These are phyloP conservation scores for Chelonia mydas DNA, from an alignment of 2,797 vertebrate genomes.

Conservation along the genomic window DNA sequence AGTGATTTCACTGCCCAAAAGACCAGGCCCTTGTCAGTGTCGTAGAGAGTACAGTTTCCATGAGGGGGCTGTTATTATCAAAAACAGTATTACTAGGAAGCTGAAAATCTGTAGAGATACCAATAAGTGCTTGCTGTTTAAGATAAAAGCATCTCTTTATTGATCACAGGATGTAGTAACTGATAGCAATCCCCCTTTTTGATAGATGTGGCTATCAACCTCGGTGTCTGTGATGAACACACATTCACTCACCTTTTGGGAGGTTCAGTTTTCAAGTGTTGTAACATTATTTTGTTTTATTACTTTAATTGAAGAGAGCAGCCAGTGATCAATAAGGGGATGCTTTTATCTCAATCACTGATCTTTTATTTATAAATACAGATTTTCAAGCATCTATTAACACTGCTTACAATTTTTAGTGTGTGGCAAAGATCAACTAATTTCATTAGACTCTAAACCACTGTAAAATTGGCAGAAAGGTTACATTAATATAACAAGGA, in stretches of 20 bases:
- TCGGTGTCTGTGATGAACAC: background rate
- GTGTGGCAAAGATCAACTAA: background rate
- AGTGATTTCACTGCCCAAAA: background rate
- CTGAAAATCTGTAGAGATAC: background rate
- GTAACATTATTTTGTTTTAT: background rate
- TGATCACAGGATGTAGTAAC: background rate
- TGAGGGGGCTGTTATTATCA: background rate
- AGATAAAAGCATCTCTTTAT: background rate
- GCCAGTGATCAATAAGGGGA: background rate
- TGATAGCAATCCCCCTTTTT: background rate
- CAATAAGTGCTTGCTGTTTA: background rate
- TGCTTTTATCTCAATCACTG: background rate
- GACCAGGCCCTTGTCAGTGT: background rate
- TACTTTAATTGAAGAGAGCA: background rate
- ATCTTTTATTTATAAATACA: background rate
- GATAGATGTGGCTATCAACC: background rate
- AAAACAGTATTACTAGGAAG: background rate
- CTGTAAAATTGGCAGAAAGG: background rate
- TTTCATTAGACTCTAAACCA: background rate
- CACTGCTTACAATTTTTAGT: background rate
- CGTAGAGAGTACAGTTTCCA: background rate
- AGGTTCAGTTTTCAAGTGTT: background rate
- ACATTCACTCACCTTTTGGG: background rate
- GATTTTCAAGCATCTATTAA: background rate
- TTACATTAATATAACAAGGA: background rate